Evolutionary conservation across 2,797 vertebrate species (phyloP), one percentile per base, ranked within the genome.

Genomic region (Odontamblyopus rebecca): DNA sequence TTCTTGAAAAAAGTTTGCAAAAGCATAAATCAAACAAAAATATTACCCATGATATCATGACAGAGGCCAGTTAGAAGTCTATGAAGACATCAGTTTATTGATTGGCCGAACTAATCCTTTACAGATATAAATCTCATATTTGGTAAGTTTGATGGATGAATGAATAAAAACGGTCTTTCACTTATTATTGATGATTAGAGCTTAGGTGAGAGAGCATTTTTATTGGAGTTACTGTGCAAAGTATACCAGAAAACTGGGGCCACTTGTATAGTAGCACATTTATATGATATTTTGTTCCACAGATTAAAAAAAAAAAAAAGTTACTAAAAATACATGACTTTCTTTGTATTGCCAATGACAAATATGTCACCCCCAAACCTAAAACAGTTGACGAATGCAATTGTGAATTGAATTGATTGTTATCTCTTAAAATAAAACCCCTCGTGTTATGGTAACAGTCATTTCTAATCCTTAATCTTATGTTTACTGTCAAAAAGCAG

Each of bases 401-500:
- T 61, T 61, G 7, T n/a, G 18, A 62, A 62, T 2, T 48, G 13
- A 3, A 61, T 38, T 38, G 30, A 61, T 35, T 32, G 29, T 61
- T 15, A 18, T 29, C 2, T 30, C 9, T 18, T 35, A 44, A 63
- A 63, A 41, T 78, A 70, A 66, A 73, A 32, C 84, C 68, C 71
- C 75, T 57, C 48, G 62, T 56, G 67, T 29, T 60, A 53, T 67
- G 65, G 15, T 29, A 67, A 69, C 61, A 61, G 48, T 61, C 71
- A 53, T 88, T 80, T 53, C 68, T 32, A 18, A 30, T 18, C 15
- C 12, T 29, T 61, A 30, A 30, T 16, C 16, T 61, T 29, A 54
- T 65, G 61, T 75, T 69, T 77, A 69, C 61, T 75, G 64, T 67
- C n/a, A 57, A 80, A 64, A 82, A 81, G 82, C 74, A 79, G 71